A percentile compares a stretch with the other conserved stretches of the same genome.
Conservation (phyloP, 2,113 vertebrate species). For the Synodontis membranacea region DNA sequence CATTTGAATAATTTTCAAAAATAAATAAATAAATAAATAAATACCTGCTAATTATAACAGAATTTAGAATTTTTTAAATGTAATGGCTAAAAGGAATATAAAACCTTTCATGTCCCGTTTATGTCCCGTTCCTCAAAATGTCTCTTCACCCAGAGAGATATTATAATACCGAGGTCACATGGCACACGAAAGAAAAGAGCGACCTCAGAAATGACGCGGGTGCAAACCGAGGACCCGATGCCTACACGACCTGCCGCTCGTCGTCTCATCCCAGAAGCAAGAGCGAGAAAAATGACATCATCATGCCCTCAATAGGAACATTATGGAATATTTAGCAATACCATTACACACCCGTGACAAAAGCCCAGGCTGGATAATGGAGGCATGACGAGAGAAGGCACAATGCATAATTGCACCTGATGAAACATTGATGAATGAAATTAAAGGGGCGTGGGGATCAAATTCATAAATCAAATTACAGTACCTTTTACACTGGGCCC, state of each 20-base stretch:
- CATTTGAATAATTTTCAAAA: neutral
- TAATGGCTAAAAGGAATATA: neutral
- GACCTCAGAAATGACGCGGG: neutral
- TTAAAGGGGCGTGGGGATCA: slow-evolving; percentile 73
- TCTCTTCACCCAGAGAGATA: neutral
- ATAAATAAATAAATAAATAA: too few relatives aligned
- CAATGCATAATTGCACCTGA: slow-evolving; percentile 74
- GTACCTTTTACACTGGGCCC: slow-evolving; percentile 64
- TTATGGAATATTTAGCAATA: slow-evolving; percentile 72
- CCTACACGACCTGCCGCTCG: neutral
- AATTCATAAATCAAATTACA: slow-evolving; percentile 82
- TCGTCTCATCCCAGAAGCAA: neutral
- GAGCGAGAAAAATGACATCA: neutral
- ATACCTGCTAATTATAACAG: neutral
- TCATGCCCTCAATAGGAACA: slow-evolving; percentile 28
- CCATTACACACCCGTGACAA: slow-evolving; percentile 70
- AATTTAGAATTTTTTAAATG: neutral
- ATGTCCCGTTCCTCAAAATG: neutral
- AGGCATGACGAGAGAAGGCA: slow-evolving; percentile 65
- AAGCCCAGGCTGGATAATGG: slow-evolving; percentile 65
- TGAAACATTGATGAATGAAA: slow-evolving; percentile 81
- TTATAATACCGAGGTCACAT: neutral
- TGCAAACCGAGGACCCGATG: neutral
- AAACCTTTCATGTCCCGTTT: neutral
- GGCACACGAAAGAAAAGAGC: neutral